Base-by-base conservation (phyloP, 2,888 invertebrate species). In the Myopa tessellatipennis region DNA sequence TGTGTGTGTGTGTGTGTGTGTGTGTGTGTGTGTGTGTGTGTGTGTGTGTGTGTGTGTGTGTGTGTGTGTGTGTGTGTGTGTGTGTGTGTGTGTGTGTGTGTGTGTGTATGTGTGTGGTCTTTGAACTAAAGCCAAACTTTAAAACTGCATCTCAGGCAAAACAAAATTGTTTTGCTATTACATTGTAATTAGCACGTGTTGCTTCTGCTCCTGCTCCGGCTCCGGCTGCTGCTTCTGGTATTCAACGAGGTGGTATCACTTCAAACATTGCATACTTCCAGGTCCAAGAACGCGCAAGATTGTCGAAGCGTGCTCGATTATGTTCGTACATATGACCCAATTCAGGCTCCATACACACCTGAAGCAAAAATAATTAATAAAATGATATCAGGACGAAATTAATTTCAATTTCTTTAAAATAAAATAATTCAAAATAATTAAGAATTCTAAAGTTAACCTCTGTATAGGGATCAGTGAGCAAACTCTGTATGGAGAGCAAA, bases 201-300 rank as follows among this genome's bases (percentile, higher is more conserved):
- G 7, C 55, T 60, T 18, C 69, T 18, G 4, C 26, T 26, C 26
- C 26, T 26, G 26, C 26, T 26, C 26, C 26, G 26, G 16, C 52
- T 52, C 2, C 52, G 10, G 50, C 12, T 26, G 26, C 16, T 26
- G 3, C 55, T 60, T 18, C 69, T 18, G 4, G 16, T 16, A 65
- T 83, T 83, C 76, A 85, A 79, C 82, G 80, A 18, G 88, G 85
- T 36, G 90, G 90, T 82, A 92, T 88, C n/a, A 92, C 86, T 83
- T 95, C 95, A 83, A 93, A 93, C 95, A 95, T 95, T 50, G 96
- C 97, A 90, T 95, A 96, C 83, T 94, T 93, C 95, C 96, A 96
- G 0, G 97, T 97, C 96, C 96, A 97, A 10, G 92, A 91, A 65
- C 95, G 91, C 0, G 97, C 97, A 58, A 96, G 92, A 80, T 93